These are phyloP conservation scores for Pampusana beccarii DNA, from an alignment of 2,113 vertebrate species.

Conservation along the genomic window DNA sequence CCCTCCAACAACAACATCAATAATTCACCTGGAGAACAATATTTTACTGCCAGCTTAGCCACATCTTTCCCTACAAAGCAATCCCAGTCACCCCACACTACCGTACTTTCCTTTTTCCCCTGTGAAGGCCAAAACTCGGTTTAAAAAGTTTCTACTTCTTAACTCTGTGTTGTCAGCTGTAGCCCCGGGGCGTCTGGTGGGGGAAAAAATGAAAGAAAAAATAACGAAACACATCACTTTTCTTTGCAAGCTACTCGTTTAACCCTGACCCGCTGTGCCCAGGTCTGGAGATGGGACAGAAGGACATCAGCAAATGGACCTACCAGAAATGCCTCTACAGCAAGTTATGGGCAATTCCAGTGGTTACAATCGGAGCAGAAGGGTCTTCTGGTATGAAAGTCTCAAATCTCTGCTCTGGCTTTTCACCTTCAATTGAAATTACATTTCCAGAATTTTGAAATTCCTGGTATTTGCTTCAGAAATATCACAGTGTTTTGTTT, in stretches of 20 bases:
- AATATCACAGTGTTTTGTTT: neutral
- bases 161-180: neutral
- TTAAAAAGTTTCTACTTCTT: neutral
- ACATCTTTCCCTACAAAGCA: neutral
- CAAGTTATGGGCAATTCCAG: neutral
- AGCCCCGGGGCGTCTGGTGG: neutral
- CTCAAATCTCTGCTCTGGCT: neutral
- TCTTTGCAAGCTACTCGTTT: neutral
- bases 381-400: neutral
- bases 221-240: neutral
- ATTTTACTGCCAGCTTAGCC: neutral
- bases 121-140: neutral
- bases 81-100: rapidly evolving
- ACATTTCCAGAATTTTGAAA: neutral
- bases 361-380: neutral
- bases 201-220: neutral
- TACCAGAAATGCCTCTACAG: neutral
- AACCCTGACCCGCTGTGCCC: neutral
- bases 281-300: neutral
- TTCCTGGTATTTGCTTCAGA: slow-evolving; percentile 27
- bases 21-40: neutral
- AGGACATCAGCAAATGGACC: neutral
- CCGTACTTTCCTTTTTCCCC: neutral
- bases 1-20: neutral
- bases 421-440: neutral